Evolutionary conservation across 2,797 vertebrate species (phyloP).

Genomic region (Dromococcyx pavoninus): DNA sequence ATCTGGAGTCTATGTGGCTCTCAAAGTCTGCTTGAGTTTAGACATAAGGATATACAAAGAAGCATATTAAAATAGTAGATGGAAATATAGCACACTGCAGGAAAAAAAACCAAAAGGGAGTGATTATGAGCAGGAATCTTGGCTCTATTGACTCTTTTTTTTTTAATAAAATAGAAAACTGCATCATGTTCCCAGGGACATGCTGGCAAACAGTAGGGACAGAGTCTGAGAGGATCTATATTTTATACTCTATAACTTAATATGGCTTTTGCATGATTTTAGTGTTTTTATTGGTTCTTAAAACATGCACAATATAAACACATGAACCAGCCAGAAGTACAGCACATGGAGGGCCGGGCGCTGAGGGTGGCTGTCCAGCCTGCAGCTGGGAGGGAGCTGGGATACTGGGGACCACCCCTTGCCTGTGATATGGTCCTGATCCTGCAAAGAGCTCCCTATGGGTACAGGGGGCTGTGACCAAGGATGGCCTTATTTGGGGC

Average conservation of each 20-base stretch:
- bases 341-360: background rate
- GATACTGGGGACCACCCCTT: background rate
- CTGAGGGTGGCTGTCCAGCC: background rate
- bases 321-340: background rate
- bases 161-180: background rate
- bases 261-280: slow-evolving; percentile 38
- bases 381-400: background rate
- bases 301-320: slow-evolving; percentile 18
- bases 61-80: slow-evolving; percentile 33
- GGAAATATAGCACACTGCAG: slow-evolving; percentile 8
- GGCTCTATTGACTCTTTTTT: background rate
- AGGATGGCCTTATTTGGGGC: background rate
- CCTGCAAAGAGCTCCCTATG: background rate
- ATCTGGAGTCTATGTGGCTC: background rate
- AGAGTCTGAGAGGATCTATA: slow-evolving; percentile 25
- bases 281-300: slow-evolving; percentile 28
- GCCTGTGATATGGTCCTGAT: background rate
- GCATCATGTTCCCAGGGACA: slow-evolving; percentile 45
- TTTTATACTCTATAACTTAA: slow-evolving; percentile 47
- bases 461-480: background rate
- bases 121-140: slow-evolving; percentile 55
- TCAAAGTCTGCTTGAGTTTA: slow-evolving; percentile 23
- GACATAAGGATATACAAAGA: slow-evolving; percentile 1
- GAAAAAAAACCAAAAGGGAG: slow-evolving; percentile 17
- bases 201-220: slow-evolving; percentile 39